Evolutionary conservation across 2,888 invertebrate species (phyloP).

Genomic region (Alentia gelatinosa): DNA sequence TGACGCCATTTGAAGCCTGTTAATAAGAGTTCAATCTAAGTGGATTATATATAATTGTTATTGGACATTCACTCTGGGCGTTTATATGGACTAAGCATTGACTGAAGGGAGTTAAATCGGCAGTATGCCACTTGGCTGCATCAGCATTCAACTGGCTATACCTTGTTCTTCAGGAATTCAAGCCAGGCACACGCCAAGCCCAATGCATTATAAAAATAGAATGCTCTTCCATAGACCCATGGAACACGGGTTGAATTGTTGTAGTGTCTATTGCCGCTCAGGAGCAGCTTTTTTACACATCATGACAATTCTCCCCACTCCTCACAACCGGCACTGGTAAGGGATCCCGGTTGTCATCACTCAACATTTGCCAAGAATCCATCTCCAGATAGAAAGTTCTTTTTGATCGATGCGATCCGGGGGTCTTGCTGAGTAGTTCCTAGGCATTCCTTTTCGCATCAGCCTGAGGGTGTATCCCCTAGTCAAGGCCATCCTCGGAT

Average conservation of each 20-base stretch:
- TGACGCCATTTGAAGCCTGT: too few relatives aligned
- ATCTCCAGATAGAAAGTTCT: background rate
- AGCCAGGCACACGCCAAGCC: too few relatives aligned
- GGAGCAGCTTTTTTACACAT: background rate
- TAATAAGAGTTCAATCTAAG: too few relatives aligned
- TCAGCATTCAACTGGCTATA: too few relatives aligned
- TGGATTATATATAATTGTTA: too few relatives aligned
- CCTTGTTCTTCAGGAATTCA: too few relatives aligned
- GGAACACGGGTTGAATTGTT: background rate
- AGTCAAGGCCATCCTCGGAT: too few relatives aligned
- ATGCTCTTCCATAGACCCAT: background rate
- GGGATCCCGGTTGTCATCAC: background rate
- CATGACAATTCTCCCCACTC: background rate
- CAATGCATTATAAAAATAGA: too few relatives aligned
- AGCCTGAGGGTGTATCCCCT: background rate
- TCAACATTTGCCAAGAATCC: background rate
- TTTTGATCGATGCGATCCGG: background rate
- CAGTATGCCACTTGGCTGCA: too few relatives aligned
- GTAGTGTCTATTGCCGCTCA: background rate
- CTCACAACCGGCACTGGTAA: background rate
- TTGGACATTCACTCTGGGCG: too few relatives aligned
- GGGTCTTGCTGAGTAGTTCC: background rate
- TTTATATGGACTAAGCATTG: too few relatives aligned
- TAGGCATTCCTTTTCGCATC: background rate
- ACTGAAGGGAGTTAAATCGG: too few relatives aligned